Evolutionary conservation across 2,888 invertebrate genomes (phyloP), one percentile per base, ranked within the genome.

Genomic region (Dasypolia templi): DNA sequence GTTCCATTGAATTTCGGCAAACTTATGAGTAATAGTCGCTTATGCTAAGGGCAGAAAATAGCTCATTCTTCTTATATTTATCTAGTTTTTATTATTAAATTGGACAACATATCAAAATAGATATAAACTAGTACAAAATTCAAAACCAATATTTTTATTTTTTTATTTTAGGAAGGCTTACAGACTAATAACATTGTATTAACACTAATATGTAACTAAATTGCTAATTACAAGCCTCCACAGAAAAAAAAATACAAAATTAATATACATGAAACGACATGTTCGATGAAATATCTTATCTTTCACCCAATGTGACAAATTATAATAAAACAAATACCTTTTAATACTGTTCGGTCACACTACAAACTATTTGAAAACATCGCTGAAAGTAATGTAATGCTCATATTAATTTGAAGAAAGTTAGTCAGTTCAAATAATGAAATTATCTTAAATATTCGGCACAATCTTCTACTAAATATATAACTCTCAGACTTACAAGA

Each of bases 1-100:
- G 42, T 73, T 44, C 58, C 55, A 65, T 74, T 68, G 73, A 86
- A 87, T 79, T 85, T 49, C 3, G 39, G 26, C 1, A 44, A 69
- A 26, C 14, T 26, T 53, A 12, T 17, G 17, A 7, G 26, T 29
- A 44, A 59, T 5, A 32, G 35, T 75, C 29, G 17, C 3, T n/a
- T 46, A 29, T 29, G 2, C n/a, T 35, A 3, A 17, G 0, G 11
- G 19, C 3, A 0, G 9, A 22, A 62, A 58, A 42, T 49, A 19
- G 14, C 0, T 22, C 1, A 44, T 19, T 35, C 6, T 46, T 19
- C 17, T 39, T 9, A 9, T n/a, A 4, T 56, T 56, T 55, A 51
- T 39, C 9, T 39, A 39, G 9, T 1, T 39, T 14, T 53, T 22
- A 11, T 17, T 35, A 22, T 22, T 71, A 11, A n/a, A n/a, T 6